phyloP scores from a whole-genome alignment of 2,113 vertebrate genomes.

The zebrafish (Danio rerio) region GRCz12tu NC_133177.1:62935501-62936000 shows the following conservation, averaged over 20 bases:
- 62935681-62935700: background rate
- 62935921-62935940: too few species aligned
- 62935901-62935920: too few species aligned
- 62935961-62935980: too few species aligned
- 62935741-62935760: constrained; percentile 39
- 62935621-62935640: constrained; percentile 7
- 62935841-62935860: too few species aligned
- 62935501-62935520: background rate
- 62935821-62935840: constrained; percentile 54
- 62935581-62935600: constrained; percentile 12
- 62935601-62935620: background rate
- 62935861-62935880: too few species aligned
- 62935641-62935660: constrained; percentile 22
- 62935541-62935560: background rate
- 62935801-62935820: constrained; percentile 25
- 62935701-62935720: background rate
- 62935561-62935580: constrained; percentile 19
- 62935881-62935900: too few species aligned
- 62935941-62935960: too few species aligned
- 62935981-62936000: too few species aligned
- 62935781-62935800: constrained; percentile 41
- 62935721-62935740: background rate
- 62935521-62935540: background rate
- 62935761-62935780: constrained; percentile 68
- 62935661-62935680: background rate